Evolutionary conservation across 2,888 invertebrate species (phyloP), one percentile per base, ranked within the genome.

Genomic region (Limulus polyphemus): DNA sequence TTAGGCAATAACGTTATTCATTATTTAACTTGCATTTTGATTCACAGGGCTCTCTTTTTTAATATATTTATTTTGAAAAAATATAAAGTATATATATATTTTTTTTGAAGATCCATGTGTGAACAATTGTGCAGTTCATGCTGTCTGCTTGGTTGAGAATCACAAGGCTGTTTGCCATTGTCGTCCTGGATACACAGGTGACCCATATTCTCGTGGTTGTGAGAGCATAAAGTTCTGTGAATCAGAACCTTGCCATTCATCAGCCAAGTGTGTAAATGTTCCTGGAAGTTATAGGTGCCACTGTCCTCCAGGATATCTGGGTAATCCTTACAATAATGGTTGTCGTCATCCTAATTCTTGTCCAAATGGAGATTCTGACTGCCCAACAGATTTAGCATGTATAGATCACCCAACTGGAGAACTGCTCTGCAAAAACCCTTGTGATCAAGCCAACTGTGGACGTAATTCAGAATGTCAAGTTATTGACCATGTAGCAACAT

Each of bases 121-220:
- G 71, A 84, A 87, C 74, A 88, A 85, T 2, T 93, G 92, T 72
- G 91, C 92, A 0, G 83, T 82, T 16, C 90, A 91, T 75, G 89
- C 92, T 11, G 87, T 92, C 14, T 93, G 93, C 74, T 83, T 91
- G 69, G 85, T 88, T 10, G 89, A 90, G 76, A 85, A 88, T 71
- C 90, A 92, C 73, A 85, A 84, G 73, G 82, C 85, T 11, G 82
- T 82, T 17, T 93, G 93, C 71, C 88, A 89, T 73, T 93, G 93
- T 73, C 90, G 90, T 49, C 86, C 86, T 47, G 92, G 92, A 12
- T 88, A 83, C 73, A 83, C 82, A 67, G 90, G 90, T 71, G 89
- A 90, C 75, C 83, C 90, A 11, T 69, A 67, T 60, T 65, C 67
- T 11, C 61, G 60, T 11, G 69, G 69, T 12, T 70, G 70, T 72